phyloP scores from a whole-genome alignment of 2,888 invertebrate species.

The Lithophane semibrunnea region DNA sequence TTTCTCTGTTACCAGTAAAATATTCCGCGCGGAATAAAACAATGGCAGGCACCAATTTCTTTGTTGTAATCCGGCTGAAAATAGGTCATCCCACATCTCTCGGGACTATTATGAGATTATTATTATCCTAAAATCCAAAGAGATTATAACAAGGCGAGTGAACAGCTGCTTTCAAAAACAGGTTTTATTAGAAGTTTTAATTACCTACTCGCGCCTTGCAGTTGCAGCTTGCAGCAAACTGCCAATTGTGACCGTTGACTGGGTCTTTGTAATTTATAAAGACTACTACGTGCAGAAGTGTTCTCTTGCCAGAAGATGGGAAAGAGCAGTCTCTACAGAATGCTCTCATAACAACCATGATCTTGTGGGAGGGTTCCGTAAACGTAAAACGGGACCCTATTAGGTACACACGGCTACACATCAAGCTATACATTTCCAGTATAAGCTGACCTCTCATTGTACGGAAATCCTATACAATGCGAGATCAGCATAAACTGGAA shows the following conservation, averaged over 20 bases:
- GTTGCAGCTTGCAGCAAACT: slow-evolving; percentile 32
- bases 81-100: slow-evolving; percentile 18
- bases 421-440: no score
- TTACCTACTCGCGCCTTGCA: neutral
- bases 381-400: no score
- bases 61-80: slow-evolving; percentile 15
- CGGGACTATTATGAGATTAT: slow-evolving; percentile 3
- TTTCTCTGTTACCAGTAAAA: slow-evolving; percentile 8
- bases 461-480: no score
- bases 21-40: slow-evolving; percentile 14
- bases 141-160: neutral
- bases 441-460: no score
- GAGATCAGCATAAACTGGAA: no score
- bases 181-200: slow-evolving; percentile 19
- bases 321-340: neutral
- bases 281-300: neutral
- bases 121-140: slow-evolving; percentile 5
- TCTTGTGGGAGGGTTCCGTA: neutral
- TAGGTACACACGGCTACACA: no score
- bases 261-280: neutral
- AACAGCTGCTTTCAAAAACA: slow-evolving; percentile 35
- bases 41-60: slow-evolving; percentile 1
- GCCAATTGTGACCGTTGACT: slow-evolving; percentile 7
- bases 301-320: neutral
- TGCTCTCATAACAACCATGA: neutral